Conservation (phyloP, 2,888 invertebrate genomes). For the Drosophila rubida region DNA sequence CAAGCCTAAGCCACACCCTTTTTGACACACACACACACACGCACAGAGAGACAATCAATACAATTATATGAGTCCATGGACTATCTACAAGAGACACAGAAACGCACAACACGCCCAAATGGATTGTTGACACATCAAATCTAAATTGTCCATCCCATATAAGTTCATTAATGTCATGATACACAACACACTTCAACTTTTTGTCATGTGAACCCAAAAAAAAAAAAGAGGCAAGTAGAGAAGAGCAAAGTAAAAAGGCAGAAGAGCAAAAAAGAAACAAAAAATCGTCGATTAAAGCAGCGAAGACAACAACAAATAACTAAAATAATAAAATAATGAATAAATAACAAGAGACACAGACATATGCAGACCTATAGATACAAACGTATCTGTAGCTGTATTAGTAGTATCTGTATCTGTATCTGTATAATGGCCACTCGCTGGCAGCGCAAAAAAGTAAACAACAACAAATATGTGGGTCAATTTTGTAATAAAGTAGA, state of each 20-base stretch:
- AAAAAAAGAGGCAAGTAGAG: conserved; percentile 5
- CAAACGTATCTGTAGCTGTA: conserved; percentile 28
- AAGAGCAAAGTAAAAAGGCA: conserved; percentile 12
- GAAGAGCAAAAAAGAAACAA: conserved; percentile 1
- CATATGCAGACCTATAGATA: conserved; percentile 15
- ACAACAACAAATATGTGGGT: conserved; percentile 76
- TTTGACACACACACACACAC: conserved; percentile 24
- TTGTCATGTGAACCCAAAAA: conserved; percentile 43
- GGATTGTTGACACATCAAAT: conserved; percentile 73
- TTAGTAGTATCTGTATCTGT: conserved; percentile 15
- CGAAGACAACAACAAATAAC: conserved; percentile 48
- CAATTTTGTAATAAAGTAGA: conserved; percentile 81
- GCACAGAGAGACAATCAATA: conserved; percentile 42
- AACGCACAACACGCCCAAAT: conserved; percentile 36
- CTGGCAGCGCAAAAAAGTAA: conserved; percentile 50
- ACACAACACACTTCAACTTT: conserved; percentile 53
- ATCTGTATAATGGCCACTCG: conserved; percentile 52
- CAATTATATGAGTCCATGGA: conserved; percentile 32
- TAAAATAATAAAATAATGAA: conserved; percentile 78
- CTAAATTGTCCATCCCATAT: conserved; percentile 75
- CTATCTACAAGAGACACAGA: conserved; percentile 35
- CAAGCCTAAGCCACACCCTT: conserved; percentile 52
- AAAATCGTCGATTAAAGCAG: conserved; percentile 52
- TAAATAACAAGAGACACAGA: conserved; percentile 68
- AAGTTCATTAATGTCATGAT: conserved; percentile 79